Conservation (phyloP, 1,140 invertebrate genomes). For the Pantala flavescens region DNA sequence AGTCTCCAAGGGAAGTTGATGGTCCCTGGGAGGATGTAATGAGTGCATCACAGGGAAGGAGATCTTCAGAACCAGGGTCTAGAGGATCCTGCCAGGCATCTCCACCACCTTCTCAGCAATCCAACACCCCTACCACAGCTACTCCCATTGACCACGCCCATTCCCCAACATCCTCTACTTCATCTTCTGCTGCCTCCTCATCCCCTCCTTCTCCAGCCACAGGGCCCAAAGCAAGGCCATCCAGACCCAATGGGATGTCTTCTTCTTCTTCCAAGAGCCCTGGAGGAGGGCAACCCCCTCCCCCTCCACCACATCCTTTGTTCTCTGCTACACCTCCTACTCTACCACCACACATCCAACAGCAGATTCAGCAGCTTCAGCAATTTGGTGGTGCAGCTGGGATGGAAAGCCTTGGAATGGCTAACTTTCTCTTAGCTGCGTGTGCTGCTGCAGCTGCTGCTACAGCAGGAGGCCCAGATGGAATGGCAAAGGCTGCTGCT, state of each 20-base stretch:
- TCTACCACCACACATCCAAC: not conserved
- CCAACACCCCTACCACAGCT: not conserved
- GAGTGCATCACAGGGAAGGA: not conserved
- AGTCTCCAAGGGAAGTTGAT: not conserved
- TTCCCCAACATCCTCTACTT: not conserved
- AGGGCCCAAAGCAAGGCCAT: not conserved
- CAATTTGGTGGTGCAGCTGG: not conserved
- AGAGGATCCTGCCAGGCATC: not conserved
- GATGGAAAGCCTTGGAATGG: not conserved
- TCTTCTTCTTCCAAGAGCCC: not conserved
- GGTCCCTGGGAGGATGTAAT: not conserved
- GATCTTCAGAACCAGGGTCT: not conserved
- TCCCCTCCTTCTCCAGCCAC: not conserved
- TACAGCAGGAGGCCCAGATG: not conserved
- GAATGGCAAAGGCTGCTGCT: slow-evolving; percentile 27
- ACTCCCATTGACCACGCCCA: not conserved
- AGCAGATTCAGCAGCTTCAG: not conserved
- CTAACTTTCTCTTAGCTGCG: not conserved
- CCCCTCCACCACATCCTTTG: not conserved
- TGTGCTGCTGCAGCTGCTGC: not conserved
- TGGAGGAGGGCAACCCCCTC: not conserved
- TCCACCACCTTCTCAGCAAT: not conserved
- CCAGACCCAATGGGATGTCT: not conserved
- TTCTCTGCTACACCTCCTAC: not conserved
- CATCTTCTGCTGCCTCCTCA: not conserved